Percentiles rank a stretch among this genome's conserved stretches.
These are phyloP conservation scores for Mandrillus leucophaeus DNA, from an alignment of 2,113 vertebrate genomes.

Conservation along the genomic window DNA sequence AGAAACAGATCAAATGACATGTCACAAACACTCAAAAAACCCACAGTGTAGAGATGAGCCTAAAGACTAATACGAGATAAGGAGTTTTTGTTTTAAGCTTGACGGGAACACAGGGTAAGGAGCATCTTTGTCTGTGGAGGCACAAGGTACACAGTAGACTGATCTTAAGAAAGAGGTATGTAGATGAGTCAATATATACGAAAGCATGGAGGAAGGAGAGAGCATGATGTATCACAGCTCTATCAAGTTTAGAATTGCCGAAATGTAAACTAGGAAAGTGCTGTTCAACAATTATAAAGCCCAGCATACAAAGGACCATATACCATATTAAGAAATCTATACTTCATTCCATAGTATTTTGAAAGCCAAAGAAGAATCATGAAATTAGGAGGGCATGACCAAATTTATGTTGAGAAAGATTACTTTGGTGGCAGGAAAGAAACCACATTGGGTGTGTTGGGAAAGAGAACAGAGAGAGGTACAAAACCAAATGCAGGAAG, in stretches of 20 bases:
- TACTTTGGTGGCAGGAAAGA: not conserved
- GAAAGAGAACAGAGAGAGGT: not conserved
- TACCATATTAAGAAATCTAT: not conserved
- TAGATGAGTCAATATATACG: not conserved
- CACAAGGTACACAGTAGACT: not conserved
- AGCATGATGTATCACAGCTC: accelerated
- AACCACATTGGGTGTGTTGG: not conserved
- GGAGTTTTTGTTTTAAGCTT: not conserved
- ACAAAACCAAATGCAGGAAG: not conserved
- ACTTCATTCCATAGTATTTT: not conserved
- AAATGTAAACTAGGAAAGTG: not conserved
- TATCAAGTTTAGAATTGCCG: not conserved
- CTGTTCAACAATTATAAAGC: not conserved
- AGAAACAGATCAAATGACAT: not conserved
- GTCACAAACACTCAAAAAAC: not conserved
- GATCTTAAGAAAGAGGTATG: not conserved
- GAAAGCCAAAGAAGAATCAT: not conserved
- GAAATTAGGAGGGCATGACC: not conserved
- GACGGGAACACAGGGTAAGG: not conserved
- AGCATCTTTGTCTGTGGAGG: not conserved
- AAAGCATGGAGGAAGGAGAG: not conserved
- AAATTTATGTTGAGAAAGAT: not conserved
- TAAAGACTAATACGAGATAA: not conserved
- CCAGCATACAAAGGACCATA: not conserved
- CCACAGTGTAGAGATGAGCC: not conserved